Evolutionary conservation across 2,797 vertebrate genomes (phyloP).

Genomic region (Pterois miles): DNA sequence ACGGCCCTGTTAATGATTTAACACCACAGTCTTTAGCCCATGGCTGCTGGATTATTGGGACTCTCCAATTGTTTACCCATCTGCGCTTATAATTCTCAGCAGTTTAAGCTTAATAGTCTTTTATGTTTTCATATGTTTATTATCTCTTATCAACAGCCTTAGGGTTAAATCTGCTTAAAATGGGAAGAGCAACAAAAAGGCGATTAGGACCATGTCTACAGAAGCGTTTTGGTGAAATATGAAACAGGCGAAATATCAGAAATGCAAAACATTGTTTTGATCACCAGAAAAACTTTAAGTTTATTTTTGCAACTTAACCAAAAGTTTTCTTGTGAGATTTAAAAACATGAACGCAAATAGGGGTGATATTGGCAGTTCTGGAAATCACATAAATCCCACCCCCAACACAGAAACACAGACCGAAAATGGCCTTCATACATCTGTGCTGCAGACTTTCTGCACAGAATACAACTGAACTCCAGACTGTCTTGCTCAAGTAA

Average conservation of each 20-base stretch:
- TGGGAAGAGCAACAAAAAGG: slow-evolving; percentile 54
- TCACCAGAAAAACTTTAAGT: slow-evolving; percentile 21
- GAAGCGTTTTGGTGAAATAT: slow-evolving; percentile 14
- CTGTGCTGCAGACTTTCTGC: neutral
- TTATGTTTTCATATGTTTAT: slow-evolving; percentile 68
- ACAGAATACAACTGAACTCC: neutral
- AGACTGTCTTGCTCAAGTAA: slow-evolving; percentile 40
- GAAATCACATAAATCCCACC: slow-evolving; percentile 17
- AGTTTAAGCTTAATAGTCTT: slow-evolving; percentile 65
- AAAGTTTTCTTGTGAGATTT: slow-evolving; percentile 26
- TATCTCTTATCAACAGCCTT: slow-evolving; percentile 69
- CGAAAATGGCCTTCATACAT: slow-evolving; percentile 24
- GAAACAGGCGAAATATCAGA: slow-evolving; percentile 8
- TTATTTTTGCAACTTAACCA: slow-evolving; percentile 23
- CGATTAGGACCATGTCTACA: slow-evolving; percentile 56
- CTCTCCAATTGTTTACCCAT: slow-evolving; percentile 66
- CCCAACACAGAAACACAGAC: neutral
- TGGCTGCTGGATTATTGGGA: slow-evolving; percentile 63
- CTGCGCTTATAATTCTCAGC: slow-evolving; percentile 52
- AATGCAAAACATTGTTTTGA: slow-evolving; percentile 35
- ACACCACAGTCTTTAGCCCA: slow-evolving; percentile 50
- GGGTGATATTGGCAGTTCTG: slow-evolving; percentile 3
- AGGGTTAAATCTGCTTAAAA: slow-evolving; percentile 54
- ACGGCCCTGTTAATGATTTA: slow-evolving; percentile 65
- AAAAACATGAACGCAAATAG: neutral